Evolutionary conservation across 1,140 invertebrate genomes (phyloP).

Genomic region (Yoshiicerus persimilis): DNA sequence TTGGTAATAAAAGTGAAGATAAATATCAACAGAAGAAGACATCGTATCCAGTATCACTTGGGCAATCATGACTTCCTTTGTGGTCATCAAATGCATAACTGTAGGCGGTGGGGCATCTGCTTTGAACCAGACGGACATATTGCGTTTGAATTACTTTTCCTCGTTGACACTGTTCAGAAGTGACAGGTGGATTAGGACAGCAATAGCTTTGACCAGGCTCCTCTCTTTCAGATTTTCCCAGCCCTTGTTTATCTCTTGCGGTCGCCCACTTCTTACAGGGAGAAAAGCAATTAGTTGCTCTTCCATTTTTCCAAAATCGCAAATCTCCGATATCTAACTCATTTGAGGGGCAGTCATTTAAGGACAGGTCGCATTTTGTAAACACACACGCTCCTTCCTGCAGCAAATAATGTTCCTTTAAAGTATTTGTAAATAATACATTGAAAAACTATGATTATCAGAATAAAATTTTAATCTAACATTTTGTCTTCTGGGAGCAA

Average conservation of each 20-base stretch:
- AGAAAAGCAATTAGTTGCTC: constrained; percentile 13
- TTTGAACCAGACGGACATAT: constrained; percentile 33
- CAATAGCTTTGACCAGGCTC: constrained; percentile 22
- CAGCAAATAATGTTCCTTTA: too few species aligned
- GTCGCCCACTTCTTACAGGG: constrained; percentile 31
- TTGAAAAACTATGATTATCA: too few species aligned
- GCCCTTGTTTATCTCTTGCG: not conserved
- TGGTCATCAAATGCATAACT: constrained; percentile 41
- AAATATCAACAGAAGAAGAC: constrained; percentile 27
- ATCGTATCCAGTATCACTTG: not conserved
- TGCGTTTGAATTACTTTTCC: constrained; percentile 23
- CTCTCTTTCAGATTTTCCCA: constrained; percentile 17
- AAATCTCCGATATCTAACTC: constrained; percentile 25
- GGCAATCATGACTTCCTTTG: constrained; percentile 35
- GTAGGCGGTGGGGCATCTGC: constrained; percentile 37
- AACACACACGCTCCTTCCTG: constrained; percentile 5
- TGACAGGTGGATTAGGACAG: constrained; percentile 34
- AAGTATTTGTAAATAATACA: too few species aligned
- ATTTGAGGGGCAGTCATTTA: not conserved
- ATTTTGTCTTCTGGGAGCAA: not conserved
- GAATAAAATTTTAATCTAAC: too few species aligned
- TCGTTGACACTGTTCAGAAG: not conserved
- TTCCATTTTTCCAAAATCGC: constrained; percentile 13
- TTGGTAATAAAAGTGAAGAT: too few species aligned
- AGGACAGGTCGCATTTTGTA: not conserved